Base-by-base conservation (phyloP, 2,113 vertebrate species). In the Cyprinodon tularosa region DNA sequence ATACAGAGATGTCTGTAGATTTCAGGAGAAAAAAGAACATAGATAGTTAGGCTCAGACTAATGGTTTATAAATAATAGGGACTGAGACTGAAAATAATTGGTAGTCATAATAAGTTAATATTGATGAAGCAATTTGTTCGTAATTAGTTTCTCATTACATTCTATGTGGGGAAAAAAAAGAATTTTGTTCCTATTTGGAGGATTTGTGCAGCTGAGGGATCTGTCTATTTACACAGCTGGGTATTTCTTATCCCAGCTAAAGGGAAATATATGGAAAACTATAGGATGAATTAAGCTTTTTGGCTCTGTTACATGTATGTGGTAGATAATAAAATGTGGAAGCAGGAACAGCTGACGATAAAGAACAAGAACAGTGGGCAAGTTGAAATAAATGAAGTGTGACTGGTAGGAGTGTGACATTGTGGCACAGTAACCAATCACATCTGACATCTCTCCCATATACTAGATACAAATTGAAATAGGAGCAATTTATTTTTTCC, bases 401-500 rank as follows among this genome's bases (percentile, higher is more conserved):
- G 61, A 81, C 71, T 14, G 45, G 57, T 7, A 60, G 37, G 38
- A 42, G 40, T 70, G 65, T n/a, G 42, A 44, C 39, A 42, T 15
- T 6, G 5, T 10, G 6, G 20, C 40, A 39, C 12, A 12, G 14
- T 42, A 59, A 67, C 60, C 71, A 50, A 64, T 82, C 76, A 48
- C 73, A 72, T n/a, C 71, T 38, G 79, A 65, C 71, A 42, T 44
- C 76, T 70, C 71, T 69, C 64, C 62, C 66, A 66, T 74, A 57
- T 81, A 65, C 11, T 48, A 45, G 67, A 62, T 74, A 82, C 64
- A 72, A 15, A 84, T 82, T 71, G 67, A 82, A 75, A 84, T 76
- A 45, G 39, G 40, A 40, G 60, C 79, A 60, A 60, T 44, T 84
- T 86, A 78, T 88, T 29, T 29, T 29, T 78, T 48, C 44, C 4